Evolutionary conservation across 2,113 vertebrate species (phyloP), one percentile per base, ranked within the genome.

Genomic region (Forbesichthys papilliferus): DNA sequence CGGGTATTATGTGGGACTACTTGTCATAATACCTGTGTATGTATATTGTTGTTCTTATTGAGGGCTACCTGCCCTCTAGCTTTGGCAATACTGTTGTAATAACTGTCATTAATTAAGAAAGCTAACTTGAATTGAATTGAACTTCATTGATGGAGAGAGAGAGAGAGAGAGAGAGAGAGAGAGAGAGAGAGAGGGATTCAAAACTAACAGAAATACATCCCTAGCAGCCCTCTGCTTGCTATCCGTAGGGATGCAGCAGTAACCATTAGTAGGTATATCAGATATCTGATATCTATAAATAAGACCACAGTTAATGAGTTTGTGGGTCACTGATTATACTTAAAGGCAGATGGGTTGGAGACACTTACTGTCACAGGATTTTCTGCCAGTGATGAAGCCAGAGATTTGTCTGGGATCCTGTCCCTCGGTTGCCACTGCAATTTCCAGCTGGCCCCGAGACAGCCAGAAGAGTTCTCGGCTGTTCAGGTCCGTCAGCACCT

Each of bases 361-460:
- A 18, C 36, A 87, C 96, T 95, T 90, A 99, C 97, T 97, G 86
- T 99, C 96, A 42, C 97, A 99, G 59, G 94, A 95, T 79, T 93
- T 96, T 83, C 93, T 94, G 77, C 92, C 89, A 1, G 94, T 93
- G 81, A 98, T 95, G 88, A 87, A 91, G 66, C 96, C 97, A 0
- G 93, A 94, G 85, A 99, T 92, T 51, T 87, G 91, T 0, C 79
- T 85, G 0, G 84, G 77, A 2, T 91, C 83, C 34, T 18, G 85
- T 20, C 87, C 92, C 71, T 93, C 90, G 0, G 93, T 94, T 68
- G 94, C 93, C 5, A 95, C 93, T 6, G 85, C 18, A 9, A 98
- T 95, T 86, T 91, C 93, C 74, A 98, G 91, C 85, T 98, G 94
- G 56, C 96, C 96, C 4, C 93, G 93, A 1, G 93, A 97, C 63